phyloP scores from a whole-genome alignment of 2,888 invertebrate genomes.

The Xestia xanthographa region DNA sequence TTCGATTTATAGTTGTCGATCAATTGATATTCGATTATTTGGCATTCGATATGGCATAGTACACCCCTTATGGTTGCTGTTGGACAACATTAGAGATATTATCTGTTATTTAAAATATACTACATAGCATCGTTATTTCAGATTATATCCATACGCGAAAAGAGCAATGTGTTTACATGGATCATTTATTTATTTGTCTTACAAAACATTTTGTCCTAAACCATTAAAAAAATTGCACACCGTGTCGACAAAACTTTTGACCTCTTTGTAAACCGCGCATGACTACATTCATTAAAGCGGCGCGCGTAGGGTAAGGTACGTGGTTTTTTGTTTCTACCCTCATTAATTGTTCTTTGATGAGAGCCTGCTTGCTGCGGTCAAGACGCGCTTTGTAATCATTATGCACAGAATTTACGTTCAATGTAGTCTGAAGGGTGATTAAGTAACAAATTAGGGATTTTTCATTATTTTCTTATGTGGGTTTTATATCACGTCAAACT shows the following conservation, averaged over 20 bases:
- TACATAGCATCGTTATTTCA: background rate
- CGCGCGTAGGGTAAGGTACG: constrained; percentile 49
- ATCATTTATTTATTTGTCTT: background rate
- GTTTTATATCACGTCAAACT: background rate
- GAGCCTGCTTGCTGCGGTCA: constrained; percentile 62
- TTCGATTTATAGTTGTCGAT: no score
- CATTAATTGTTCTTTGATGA: constrained; percentile 81
- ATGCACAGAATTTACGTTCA: constrained; percentile 54
- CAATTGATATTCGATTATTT: no score
- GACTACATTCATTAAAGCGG: constrained; percentile 74
- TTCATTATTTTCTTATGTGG: background rate
- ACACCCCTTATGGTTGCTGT: no score
- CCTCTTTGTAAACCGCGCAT: constrained; percentile 68
- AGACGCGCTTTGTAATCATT: constrained; percentile 66
- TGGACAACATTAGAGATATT: no score
- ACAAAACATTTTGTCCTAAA: background rate
- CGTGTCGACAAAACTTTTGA: constrained; percentile 10
- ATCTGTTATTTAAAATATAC: no score
- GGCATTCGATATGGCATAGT: no score
- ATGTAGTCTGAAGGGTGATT: constrained; percentile 12
- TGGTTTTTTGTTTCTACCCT: constrained; percentile 74
- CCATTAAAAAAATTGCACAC: background rate
- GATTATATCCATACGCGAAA: background rate
- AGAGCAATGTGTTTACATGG: background rate
- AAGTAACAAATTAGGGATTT: background rate